A percentile compares a stretch with the other conserved stretches of the same genome.
These are phyloP conservation scores for Phlogophora meticulosa DNA, from an alignment of 2,888 invertebrate species.

Conservation along the genomic window DNA sequence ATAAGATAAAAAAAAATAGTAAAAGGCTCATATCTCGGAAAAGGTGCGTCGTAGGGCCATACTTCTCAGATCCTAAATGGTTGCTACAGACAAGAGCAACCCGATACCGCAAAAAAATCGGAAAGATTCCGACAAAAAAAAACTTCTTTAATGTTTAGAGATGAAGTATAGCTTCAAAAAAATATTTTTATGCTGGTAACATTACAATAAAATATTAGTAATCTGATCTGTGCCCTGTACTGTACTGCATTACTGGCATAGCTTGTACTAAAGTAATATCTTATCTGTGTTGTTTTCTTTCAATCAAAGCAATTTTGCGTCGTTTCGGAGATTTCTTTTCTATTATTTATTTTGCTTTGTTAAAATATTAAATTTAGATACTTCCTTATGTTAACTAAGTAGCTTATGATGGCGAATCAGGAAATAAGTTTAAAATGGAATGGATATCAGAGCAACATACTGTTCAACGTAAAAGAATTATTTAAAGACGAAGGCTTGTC, in stretches of 20 bases:
- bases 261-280: too few species aligned
- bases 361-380: constrained; percentile 14
- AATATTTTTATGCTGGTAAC: constrained; percentile 28
- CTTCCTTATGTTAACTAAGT: constrained; percentile 44
- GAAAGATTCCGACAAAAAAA: too few species aligned
- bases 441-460: constrained; percentile 92
- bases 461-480: constrained; percentile 92
- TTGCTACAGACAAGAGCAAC: too few species aligned
- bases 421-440: constrained; percentile 94
- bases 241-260: constrained; percentile 24
- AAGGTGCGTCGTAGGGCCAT: too few species aligned
- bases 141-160: too few species aligned
- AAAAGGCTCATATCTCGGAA: too few species aligned
- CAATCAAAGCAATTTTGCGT: constrained; percentile 65
- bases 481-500: constrained; percentile 93
- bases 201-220: neutral
- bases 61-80: too few species aligned
- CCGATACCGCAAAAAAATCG: too few species aligned
- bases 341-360: constrained; percentile 60
- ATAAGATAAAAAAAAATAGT: too few species aligned
- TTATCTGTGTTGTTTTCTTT: constrained; percentile 71
- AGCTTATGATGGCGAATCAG: constrained; percentile 84
- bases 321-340: constrained; percentile 66
- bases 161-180: too few species aligned
- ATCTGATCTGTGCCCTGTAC: constrained; percentile 60